Percentiles rank a stretch among this genome's conserved stretches.
These are phyloP conservation scores for Aricia agestis DNA, from an alignment of 1,140 invertebrate genomes.

Conservation along the genomic window DNA sequence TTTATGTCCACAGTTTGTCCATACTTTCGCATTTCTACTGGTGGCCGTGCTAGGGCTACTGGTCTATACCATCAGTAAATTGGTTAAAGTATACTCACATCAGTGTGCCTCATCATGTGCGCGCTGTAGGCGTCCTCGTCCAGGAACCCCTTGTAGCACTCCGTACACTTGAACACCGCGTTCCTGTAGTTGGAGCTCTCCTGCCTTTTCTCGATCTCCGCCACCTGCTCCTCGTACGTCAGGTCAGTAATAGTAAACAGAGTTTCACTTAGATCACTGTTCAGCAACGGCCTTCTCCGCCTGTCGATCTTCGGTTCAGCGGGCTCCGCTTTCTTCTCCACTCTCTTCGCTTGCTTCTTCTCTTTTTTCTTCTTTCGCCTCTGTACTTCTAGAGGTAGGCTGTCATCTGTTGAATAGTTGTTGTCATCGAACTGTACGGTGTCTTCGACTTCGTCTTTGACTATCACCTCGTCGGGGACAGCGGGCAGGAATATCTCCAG, in stretches of 20 bases:
- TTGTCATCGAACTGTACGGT: not conserved
- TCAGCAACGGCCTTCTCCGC: conserved; percentile 56
- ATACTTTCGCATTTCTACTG: too few species aligned
- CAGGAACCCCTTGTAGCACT: conserved; percentile 62
- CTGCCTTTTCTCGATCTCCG: conserved; percentile 51
- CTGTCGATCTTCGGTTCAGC: conserved; percentile 57
- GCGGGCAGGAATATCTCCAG: conserved; percentile 15
- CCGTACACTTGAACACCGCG: conserved; percentile 50
- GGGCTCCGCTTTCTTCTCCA: conserved; percentile 29
- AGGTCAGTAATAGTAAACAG: conserved; percentile 59
- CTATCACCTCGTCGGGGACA: not conserved
- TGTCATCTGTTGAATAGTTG: conserved; percentile 47
- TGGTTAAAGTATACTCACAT: conserved; percentile 40
- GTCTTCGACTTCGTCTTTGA: conserved; percentile 31
- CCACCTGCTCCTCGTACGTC: conserved; percentile 53
- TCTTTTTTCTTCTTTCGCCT: conserved; percentile 35
- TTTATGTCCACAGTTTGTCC: too few species aligned
- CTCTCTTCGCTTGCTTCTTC: conserved; percentile 29
- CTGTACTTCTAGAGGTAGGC: conserved; percentile 38
- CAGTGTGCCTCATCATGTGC: conserved; percentile 54
- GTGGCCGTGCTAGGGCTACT: too few species aligned
- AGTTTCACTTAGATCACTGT: conserved; percentile 56
- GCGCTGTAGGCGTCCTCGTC: conserved; percentile 58
- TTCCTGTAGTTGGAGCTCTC: conserved; percentile 61
- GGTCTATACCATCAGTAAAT: too few species aligned